Percentiles rank a stretch among this genome's conserved stretches.
phyloP scores from a whole-genome alignment of 2,888 invertebrate genomes.

The Axea sp. region DNA sequence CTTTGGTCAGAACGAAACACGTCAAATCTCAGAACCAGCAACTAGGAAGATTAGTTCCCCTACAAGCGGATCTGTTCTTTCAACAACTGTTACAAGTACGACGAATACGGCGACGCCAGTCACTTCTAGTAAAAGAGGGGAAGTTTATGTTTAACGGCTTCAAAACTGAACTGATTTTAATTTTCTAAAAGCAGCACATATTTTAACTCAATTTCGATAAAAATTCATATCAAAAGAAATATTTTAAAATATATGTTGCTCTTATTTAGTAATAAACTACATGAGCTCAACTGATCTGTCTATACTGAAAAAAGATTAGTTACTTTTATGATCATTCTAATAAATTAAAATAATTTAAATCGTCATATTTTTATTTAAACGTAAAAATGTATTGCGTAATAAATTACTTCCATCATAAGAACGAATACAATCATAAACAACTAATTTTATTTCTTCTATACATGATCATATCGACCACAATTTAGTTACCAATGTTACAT shows the following conservation, averaged over 20 bases:
- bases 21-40: slow-evolving; percentile 65
- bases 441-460: not conserved
- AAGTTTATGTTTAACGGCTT: slow-evolving; percentile 82
- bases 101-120: slow-evolving; percentile 73
- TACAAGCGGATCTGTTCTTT: slow-evolving; percentile 66
- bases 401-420: no score
- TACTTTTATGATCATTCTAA: not conserved
- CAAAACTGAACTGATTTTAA: slow-evolving; percentile 6
- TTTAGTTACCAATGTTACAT: slow-evolving; percentile 25
- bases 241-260: slow-evolving; percentile 3
- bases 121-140: slow-evolving; percentile 79
- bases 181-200: slow-evolving; percentile 2
- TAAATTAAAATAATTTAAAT: slow-evolving; percentile 6
- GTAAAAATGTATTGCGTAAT: not conserved
- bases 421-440: no score
- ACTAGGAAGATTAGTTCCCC: slow-evolving; percentile 80
- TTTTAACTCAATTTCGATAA: not conserved
- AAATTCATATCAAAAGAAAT: not conserved
- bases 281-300: slow-evolving; percentile 20
- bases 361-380: not conserved
- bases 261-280: not conserved
- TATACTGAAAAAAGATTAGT: not conserved
- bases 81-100: slow-evolving; percentile 57
- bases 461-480: slow-evolving; percentile 4
- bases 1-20: slow-evolving; percentile 69